Base-by-base conservation (phyloP, 2,888 invertebrate species). In the Leucophenga montana region DNA sequence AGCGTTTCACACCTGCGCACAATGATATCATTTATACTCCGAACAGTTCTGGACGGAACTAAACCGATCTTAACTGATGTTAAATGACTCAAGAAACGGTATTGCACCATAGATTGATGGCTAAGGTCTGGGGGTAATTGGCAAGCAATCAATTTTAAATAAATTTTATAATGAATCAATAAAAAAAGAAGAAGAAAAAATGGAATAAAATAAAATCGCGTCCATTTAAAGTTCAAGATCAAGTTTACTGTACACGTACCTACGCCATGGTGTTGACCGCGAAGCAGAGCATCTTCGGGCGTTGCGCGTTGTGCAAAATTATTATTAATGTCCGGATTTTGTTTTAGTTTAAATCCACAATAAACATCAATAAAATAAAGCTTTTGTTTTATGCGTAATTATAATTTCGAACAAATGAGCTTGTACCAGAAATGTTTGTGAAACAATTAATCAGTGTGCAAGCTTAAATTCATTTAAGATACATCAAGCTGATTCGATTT, bases 381-480 rank as follows among this genome's bases (percentile, higher is more conserved):
- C 11, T 33, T 59, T 59, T 11, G 33, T 31, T 59, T 22, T 56
- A 39, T 8, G 1, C 39, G 39, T 27, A 56, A 56, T 59, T 33
- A 59, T 59, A 59, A 33, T 33, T 33, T 33, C 14, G 13, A 27
- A 59, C 59, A 59, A 59, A 59, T n/a, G 33, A 59, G 59, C 31
- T 11, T 14, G 27, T 56, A 11, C 13, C 22, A 59, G 59, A 31
- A 33, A 31, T 59, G 33, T n/a, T 59, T 33, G 33, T 59, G 33
- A 33, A 59, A 14, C 33, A 59, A 59, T 59, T 31, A 59, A 59
- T 59, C 59, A 59, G 39, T 39, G 39, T 8, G 39, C 39, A 39
- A 39, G 33, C 31, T 13, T 59, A n/a, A 59, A 39, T 33, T 8
- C n/a, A 31, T 27, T 31, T 59, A 33, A 9, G 14, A 18, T n/a